A percentile compares a stretch with the other conserved stretches of the same genome.
phyloP scores from a whole-genome alignment of 2,888 invertebrate species.

The Campoletis raptor region DNA sequence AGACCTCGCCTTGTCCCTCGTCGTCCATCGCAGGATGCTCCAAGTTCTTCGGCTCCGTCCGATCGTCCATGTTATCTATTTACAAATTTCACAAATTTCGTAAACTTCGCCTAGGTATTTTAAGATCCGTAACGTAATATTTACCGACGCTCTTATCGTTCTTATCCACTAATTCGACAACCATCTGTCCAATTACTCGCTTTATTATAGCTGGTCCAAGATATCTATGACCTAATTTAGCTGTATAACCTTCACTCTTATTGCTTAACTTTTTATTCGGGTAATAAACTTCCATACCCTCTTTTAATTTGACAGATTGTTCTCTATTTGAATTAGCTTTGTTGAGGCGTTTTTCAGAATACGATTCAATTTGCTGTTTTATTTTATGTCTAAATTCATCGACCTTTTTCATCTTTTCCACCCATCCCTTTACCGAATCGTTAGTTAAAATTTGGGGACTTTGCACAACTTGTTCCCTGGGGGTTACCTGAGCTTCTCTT shows the following conservation, averaged over 20 bases:
- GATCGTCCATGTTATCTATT: too few relatives aligned
- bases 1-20: conserved; percentile 1
- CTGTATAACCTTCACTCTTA: conserved; percentile 23
- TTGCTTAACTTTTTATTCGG: background rate
- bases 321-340: conserved; percentile 1
- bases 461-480: background rate
- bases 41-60: too few relatives aligned
- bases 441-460: background rate
- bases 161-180: conserved; percentile 56
- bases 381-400: conserved; percentile 55
- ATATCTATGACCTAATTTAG: conserved; percentile 36
- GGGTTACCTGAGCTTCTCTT: conserved; percentile 20
- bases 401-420: conserved; percentile 8
- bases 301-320: background rate
- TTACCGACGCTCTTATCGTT: conserved; percentile 44
- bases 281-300: conserved; percentile 24
- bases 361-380: conserved; percentile 2
- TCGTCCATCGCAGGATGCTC: too few relatives aligned
- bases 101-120: conserved; percentile 55
- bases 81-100: too few relatives aligned
- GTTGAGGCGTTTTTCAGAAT: conserved; percentile 38
- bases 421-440: conserved; percentile 24
- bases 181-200: conserved; percentile 53
- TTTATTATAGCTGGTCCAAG: conserved; percentile 46
- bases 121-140: conserved; percentile 58